Base-by-base conservation (phyloP, 2,888 invertebrate genomes). In the Candidula unifasciata region DNA sequence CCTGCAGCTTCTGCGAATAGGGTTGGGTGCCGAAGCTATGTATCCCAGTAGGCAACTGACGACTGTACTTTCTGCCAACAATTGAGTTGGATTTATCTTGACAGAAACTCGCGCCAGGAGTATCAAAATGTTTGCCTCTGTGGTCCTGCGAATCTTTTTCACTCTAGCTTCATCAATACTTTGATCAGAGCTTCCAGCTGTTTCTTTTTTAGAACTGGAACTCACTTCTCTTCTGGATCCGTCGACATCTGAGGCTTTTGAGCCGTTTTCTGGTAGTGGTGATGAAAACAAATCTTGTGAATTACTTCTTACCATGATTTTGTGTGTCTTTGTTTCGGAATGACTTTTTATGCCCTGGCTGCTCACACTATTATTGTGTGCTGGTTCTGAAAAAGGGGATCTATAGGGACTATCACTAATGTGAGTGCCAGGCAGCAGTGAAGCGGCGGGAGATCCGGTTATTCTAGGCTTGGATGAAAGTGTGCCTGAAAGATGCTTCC, bases 31-130 rank as follows among this genome's bases (percentile, higher is more conserved):
- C 3, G 82, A 74, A 33, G 80, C 66, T 3, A 93, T 82, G 82
- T 92, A 92, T 78, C 89, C 89, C 64, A 92, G 83, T 30, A 92
- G 85, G 69, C 90, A 88, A 16, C 87, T 85, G 6, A 92, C 80
- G 1, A 87, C 88, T 66, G 88, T 87, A 76, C 81, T 85, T 16
- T 88, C 87, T 1, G 90, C 88, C 52, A 91, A 81, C 74, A 89
- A 83, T 24, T 86, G 85, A 44, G 88, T 88, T 18, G 90, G 89
- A 84, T 91, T 89, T 37, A 88, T 89, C 87, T 90, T 90, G 33
- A 90, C 90, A 8, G 93, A 93, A 16, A 92, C 86, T 68, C 91
- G 84, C 0, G 91, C 91, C 24, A 93, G 78, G 57, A 92, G 85
- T 35, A 90, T 90, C 35, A 92, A 83, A 66, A 92, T 90, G 77